Conservation (phyloP, 2,113 vertebrate genomes). For the Passer montanus region DNA sequence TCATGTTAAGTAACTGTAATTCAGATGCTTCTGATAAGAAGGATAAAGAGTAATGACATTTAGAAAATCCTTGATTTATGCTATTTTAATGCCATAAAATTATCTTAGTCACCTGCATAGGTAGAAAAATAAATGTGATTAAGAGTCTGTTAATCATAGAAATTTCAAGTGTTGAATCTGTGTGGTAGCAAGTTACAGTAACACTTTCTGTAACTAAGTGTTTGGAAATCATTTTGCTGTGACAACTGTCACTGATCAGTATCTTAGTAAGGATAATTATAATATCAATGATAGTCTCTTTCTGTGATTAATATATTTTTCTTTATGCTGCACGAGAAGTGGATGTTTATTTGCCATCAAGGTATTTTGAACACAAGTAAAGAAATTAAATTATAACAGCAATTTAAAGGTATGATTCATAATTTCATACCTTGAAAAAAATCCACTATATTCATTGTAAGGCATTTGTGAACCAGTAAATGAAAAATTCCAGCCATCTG, state of each 20-base stretch:
- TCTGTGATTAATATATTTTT: background rate
- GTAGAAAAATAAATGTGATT: background rate
- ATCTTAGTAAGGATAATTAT: background rate
- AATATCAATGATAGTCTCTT: background rate
- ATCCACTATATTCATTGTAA: background rate
- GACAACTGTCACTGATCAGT: background rate
- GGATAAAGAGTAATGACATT: background rate
- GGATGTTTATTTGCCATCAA: background rate
- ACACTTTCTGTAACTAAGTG: background rate
- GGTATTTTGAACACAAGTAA: background rate
- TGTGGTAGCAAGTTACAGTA: background rate
- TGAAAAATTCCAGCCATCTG: background rate
- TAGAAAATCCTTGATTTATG: background rate
- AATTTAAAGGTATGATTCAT: background rate
- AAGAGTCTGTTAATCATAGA: background rate
- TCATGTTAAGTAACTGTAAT: background rate
- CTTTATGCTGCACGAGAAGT: background rate
- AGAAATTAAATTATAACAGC: background rate
- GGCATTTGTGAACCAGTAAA: background rate
- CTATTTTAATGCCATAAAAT: background rate
- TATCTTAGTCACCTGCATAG: background rate
- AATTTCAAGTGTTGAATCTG: background rate
- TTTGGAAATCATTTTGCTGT: background rate
- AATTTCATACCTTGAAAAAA: background rate
- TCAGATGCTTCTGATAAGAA: background rate